A percentile compares a stretch with the other conserved stretches of the same genome.
Conservation (phyloP, 1,140 invertebrate genomes). For the Bombus cullumanus region DNA sequence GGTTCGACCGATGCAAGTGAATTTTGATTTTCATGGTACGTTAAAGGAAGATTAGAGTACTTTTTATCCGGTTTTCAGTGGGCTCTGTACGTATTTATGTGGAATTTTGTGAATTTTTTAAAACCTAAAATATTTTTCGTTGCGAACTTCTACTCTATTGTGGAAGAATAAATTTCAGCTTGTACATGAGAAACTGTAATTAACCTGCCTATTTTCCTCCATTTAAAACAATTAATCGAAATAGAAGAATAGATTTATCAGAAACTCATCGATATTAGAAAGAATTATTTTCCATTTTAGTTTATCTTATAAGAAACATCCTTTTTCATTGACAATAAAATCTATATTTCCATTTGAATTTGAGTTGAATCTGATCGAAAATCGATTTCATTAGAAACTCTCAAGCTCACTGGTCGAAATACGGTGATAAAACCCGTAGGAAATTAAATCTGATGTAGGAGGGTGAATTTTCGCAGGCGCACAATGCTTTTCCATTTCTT, state of each 20-base stretch:
- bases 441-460: background rate
- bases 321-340: too few species aligned
- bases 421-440: background rate
- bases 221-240: too few species aligned
- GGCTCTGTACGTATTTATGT: background rate
- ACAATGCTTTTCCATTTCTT: background rate
- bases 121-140: too few species aligned
- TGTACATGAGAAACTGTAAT: too few species aligned
- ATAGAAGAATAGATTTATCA: too few species aligned
- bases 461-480: slow-evolving; percentile 10
- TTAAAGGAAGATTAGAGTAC: background rate
- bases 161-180: too few species aligned
- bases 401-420: background rate
- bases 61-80: background rate
- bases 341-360: background rate
- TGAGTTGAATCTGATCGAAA: background rate
- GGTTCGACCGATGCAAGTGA: background rate
- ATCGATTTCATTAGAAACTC: background rate
- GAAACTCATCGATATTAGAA: too few species aligned
- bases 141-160: fast-evolving
- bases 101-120: background rate
- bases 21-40: background rate
- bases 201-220: too few species aligned
- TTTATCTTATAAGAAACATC: background rate
- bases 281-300: too few species aligned